phyloP scores from a whole-genome alignment of 1,140 invertebrate genomes.

The Branchinecta lynchi region DNA sequence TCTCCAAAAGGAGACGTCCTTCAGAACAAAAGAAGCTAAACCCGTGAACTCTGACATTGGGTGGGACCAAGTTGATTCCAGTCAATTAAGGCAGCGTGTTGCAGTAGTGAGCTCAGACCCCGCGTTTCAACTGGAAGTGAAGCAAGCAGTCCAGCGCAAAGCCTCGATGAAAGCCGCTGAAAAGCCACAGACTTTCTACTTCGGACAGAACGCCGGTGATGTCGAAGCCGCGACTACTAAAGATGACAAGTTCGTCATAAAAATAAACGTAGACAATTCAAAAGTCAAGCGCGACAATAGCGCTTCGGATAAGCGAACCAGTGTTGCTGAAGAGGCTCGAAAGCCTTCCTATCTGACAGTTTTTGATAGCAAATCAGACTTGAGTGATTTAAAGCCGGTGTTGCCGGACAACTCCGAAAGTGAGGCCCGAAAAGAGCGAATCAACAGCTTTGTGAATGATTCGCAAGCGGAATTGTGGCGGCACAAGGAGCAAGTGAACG shows the following conservation, averaged over 20 bases:
- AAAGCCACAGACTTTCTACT: constrained; percentile 19
- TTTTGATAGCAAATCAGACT: not conserved
- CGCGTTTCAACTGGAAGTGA: constrained; percentile 12
- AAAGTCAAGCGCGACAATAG: not conserved
- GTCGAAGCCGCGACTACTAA: not conserved
- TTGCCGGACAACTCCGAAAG: not conserved
- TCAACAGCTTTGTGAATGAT: not conserved
- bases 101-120: constrained; percentile 12
- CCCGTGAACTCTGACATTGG: not conserved
- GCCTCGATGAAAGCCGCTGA: not conserved
- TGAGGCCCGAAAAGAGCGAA: not conserved
- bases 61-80: not conserved
- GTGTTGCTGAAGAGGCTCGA: not conserved
- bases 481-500: not conserved
- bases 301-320: not conserved
- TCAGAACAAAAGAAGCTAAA: constrained; percentile 3
- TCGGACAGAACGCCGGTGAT: constrained; percentile 17
- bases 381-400: not conserved
- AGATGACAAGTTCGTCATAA: not conserved
- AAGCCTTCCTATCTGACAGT: too few relatives aligned
- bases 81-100: not conserved
- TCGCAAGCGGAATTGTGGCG: not conserved
- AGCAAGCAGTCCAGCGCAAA: constrained; percentile 12
- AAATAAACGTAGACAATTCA: not conserved
- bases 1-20: not conserved